These are phyloP conservation scores for Onychostruthus taczanowskii DNA, from an alignment of 2,113 vertebrate genomes.

Conservation along the genomic window DNA sequence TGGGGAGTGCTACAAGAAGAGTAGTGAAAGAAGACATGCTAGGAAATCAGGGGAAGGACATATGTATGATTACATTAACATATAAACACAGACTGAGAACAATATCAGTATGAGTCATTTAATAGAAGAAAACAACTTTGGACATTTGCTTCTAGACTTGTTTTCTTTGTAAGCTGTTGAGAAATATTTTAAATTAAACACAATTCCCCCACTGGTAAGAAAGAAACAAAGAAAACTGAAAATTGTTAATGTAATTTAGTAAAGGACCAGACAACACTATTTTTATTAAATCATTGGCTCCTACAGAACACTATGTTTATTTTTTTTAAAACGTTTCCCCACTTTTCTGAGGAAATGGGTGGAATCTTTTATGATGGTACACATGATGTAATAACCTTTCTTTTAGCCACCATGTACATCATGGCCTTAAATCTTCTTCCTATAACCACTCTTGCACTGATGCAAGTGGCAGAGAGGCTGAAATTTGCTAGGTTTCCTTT, in stretches of 20 bases:
- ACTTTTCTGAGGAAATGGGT: neutral
- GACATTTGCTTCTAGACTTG: neutral
- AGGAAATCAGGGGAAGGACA: constrained; percentile 10
- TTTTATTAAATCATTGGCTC: neutral
- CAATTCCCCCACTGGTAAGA: neutral
- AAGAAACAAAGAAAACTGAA: constrained; percentile 18
- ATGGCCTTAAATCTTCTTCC: neutral
- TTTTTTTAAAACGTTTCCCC: neutral
- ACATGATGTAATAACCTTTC: neutral
- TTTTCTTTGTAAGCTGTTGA: neutral
- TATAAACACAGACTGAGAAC: neutral
- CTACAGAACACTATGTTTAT: neutral
- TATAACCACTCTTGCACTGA: neutral
- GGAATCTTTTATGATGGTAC: neutral
- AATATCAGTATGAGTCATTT: neutral
- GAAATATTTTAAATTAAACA: constrained; percentile 6
- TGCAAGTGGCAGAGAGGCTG: neutral
- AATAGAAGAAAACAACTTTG: neutral
- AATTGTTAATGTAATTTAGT: neutral
- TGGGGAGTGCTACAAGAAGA: constrained; percentile 3
- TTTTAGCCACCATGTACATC: neutral
- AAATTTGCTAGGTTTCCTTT: neutral
- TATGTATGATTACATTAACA: constrained; percentile 17
- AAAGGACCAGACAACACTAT: neutral
- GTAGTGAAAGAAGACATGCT: neutral